A percentile compares a stretch with the other conserved stretches of the same genome.
These are phyloP conservation scores for Balaeniceps rex DNA, from an alignment of 2,113 vertebrate genomes.

Conservation along the genomic window DNA sequence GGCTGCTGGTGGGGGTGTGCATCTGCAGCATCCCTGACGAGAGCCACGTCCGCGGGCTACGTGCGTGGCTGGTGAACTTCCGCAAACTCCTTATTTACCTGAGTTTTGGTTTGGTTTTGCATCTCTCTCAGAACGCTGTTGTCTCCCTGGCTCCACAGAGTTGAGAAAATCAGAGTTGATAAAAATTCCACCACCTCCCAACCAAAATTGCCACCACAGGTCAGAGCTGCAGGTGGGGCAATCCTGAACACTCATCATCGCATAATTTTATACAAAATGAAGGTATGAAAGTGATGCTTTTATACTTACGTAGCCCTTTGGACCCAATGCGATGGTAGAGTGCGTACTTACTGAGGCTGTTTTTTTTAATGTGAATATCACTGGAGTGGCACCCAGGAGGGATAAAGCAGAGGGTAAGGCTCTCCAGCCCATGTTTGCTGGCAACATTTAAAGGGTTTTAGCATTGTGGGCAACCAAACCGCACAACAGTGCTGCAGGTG, in stretches of 20 bases:
- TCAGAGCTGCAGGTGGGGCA: neutral
- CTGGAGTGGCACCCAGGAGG: neutral
- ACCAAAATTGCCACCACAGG: neutral
- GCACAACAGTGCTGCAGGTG: neutral
- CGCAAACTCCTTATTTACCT: neutral
- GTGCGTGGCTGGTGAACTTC: neutral
- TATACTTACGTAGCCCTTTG: neutral
- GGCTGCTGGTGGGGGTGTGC: neutral
- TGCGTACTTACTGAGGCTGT: neutral
- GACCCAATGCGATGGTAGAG: neutral
- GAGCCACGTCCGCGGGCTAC: neutral
- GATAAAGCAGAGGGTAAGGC: neutral
- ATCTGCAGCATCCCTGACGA: neutral
- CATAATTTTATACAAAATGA: neutral
- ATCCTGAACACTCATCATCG: neutral
- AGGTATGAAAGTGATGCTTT: neutral
- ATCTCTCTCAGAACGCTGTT: rapidly evolving
- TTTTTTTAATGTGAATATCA: neutral
- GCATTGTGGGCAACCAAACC: neutral
- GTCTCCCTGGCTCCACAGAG: neutral
- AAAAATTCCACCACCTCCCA: neutral
- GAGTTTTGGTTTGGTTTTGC: neutral
- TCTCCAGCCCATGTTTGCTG: neutral
- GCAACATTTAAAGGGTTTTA: neutral
- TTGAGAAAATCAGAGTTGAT: neutral